Evolutionary conservation across 2,113 vertebrate species (phyloP), one percentile per base, ranked within the genome.

Genomic region (Xenopus borealis): DNA sequence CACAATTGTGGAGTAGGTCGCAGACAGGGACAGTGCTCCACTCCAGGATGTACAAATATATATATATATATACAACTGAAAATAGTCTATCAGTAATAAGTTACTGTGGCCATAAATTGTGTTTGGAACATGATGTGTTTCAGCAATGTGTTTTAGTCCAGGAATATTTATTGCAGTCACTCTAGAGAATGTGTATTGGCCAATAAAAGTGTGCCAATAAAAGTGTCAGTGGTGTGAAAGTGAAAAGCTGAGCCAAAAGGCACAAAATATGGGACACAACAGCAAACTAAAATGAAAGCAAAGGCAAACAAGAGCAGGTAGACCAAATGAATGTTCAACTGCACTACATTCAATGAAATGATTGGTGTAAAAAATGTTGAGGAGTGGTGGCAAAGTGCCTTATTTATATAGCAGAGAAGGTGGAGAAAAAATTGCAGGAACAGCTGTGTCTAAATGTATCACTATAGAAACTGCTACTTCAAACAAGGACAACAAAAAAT

Each of bases 131-230:
- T 4, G 30, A 7, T 33, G 52, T 63, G 55, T 23, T 66, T 69
- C 55, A 58, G 66, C 73, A 69, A 76, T 69, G 66, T 53, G 59
- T 62, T 76, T 76, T 69, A 69, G 69, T 76, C 66, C 44, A 8
- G 30, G 27, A 55, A 23, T 69, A 69, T 63, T 76, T 76, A 69
- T 69, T 23, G 73, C 23, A 53, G 58, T 30, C 62, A 59, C 50
- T 63, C 58, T 63, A n/a, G 66, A 63, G 66, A 69, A 76, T 55
- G 66, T 76, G 46, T 62, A n/a, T 53, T 55, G n/a, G n/a, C n/a
- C n/a, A n/a, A n/a, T n/a, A n/a, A n/a, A n/a, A n/a, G n/a, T n/a
- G n/a, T n/a, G 50, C 73, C 58, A 69, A 62, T 69, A 75, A 62
- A 75, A 75, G 65, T 68, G 72, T 69, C 73, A 69, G 45, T 12